Evolutionary conservation across 2,797 vertebrate genomes (phyloP).

Genomic region (Rallus crepitans): DNA sequence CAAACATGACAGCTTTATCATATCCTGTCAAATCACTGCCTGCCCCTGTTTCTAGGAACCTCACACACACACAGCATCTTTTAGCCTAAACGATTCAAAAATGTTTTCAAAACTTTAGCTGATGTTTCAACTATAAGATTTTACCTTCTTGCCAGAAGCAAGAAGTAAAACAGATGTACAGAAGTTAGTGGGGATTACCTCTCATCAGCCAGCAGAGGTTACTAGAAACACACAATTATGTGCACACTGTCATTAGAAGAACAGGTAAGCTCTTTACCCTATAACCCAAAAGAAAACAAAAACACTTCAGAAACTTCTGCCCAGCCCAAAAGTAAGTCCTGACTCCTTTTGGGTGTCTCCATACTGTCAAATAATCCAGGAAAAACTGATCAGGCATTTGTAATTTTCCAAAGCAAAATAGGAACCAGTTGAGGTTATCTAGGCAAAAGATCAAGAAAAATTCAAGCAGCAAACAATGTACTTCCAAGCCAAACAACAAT

Average conservation of each 20-base stretch:
- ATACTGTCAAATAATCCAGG: neutral
- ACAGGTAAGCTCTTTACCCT: neutral
- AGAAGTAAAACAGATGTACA: neutral
- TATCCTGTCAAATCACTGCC: neutral
- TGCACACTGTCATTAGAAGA: neutral
- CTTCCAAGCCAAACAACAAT: constrained; percentile 66
- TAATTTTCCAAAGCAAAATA: constrained; percentile 45
- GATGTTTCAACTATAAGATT: neutral
- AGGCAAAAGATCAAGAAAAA: constrained; percentile 74
- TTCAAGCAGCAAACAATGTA: constrained; percentile 45
- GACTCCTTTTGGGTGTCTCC: constrained; percentile 15
- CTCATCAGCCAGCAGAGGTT: neutral
- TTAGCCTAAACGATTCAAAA: neutral
- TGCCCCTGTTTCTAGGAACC: neutral
- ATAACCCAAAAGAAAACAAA: neutral
- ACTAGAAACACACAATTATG: neutral
- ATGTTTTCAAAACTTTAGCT: neutral
- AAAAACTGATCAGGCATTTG: neutral
- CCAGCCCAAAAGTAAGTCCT: neutral
- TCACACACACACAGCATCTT: neutral
- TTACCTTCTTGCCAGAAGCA: neutral
- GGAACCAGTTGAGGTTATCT: constrained; percentile 50
- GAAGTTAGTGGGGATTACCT: neutral
- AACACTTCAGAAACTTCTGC: neutral
- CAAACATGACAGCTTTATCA: neutral